Evolutionary conservation across 2,888 invertebrate genomes (phyloP).

Genomic region (Zaprionus bogoriensis): DNA sequence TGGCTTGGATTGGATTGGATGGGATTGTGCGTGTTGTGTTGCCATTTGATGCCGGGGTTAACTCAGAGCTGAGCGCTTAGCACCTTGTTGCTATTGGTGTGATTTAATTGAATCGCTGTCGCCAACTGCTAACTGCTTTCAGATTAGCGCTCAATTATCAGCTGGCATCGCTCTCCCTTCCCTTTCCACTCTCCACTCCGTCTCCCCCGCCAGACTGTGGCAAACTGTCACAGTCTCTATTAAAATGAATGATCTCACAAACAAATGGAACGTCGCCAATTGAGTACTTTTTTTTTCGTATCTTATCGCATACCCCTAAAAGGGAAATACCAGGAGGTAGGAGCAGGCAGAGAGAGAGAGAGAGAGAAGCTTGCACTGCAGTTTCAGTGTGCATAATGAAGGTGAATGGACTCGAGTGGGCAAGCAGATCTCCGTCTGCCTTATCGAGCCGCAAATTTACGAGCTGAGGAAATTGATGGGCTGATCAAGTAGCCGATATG

Average conservation of each 20-base stretch:
- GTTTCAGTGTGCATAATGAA: conserved; percentile 13
- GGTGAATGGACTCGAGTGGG: conserved; percentile 53
- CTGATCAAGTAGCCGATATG: conserved; percentile 35
- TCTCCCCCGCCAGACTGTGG: background rate
- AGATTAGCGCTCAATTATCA: conserved; percentile 44
- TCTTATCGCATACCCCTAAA: conserved; percentile 39
- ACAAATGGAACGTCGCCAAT: conserved; percentile 62
- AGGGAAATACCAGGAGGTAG: background rate
- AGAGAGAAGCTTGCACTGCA: background rate
- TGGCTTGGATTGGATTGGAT: too few relatives aligned
- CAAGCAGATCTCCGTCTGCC: background rate
- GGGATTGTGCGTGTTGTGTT: conserved; percentile 53
- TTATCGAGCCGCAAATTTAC: conserved; percentile 3
- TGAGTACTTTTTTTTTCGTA: conserved; percentile 37
- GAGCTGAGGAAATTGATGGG: conserved; percentile 1
- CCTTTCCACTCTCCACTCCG: background rate
- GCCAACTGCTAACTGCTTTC: conserved; percentile 53
- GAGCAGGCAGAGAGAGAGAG: too few relatives aligned
- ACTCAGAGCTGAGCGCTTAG: conserved; percentile 31
- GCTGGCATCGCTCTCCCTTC: background rate
- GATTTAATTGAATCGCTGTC: conserved; percentile 62
- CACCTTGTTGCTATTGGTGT: conserved; percentile 43
- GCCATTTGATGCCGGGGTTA: conserved; percentile 37
- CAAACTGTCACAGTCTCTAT: conserved; percentile 54
- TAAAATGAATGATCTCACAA: conserved; percentile 70